A percentile compares a stretch with the other conserved stretches of the same genome.
Conservation (phyloP, 2,888 invertebrate species). For the Tetanocera ferruginea region DNA sequence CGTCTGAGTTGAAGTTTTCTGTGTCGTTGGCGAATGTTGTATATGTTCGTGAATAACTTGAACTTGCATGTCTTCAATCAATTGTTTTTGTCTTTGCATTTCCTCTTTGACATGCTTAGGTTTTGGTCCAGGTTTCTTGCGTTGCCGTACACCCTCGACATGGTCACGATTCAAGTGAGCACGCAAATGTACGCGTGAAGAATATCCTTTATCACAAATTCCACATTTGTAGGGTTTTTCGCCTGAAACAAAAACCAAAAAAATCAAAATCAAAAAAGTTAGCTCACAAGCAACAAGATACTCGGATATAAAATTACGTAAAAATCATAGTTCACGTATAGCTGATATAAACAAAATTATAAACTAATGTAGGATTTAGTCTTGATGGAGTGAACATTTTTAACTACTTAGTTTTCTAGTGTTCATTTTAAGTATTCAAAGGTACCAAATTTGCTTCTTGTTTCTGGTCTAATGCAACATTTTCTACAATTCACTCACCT, state of each 20-base stretch:
- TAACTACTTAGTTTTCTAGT: no score
- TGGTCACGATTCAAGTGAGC: constrained; percentile 64
- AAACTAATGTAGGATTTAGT: not conserved
- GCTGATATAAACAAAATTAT: constrained; percentile 1
- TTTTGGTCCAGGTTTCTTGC: constrained; percentile 50
- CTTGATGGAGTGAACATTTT: no score
- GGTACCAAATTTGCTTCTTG: not conserved
- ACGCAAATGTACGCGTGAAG: constrained; percentile 63
- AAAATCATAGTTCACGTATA: not conserved
- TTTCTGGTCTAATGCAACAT: not conserved
- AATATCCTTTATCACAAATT: constrained; percentile 62
- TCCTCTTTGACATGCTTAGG: constrained; percentile 54
- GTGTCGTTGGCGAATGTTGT: not conserved
- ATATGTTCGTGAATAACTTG: not conserved
- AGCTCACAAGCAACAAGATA: no score
- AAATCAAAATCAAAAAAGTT: not conserved
- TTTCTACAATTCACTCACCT: constrained; percentile 52
- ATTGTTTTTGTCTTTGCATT: constrained; percentile 56
- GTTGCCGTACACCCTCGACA: constrained; percentile 42
- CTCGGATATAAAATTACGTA: no score
- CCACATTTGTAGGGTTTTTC: constrained; percentile 65
- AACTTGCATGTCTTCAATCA: constrained; percentile 51
- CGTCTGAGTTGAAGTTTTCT: not conserved
- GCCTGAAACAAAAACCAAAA: constrained; percentile 45
- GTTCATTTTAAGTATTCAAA: no score